Percentiles rank a stretch among this genome's conserved stretches.
These are phyloP conservation scores for Parthenolecanium corni DNA, from an alignment of 2,888 invertebrate species.

Conservation along the genomic window DNA sequence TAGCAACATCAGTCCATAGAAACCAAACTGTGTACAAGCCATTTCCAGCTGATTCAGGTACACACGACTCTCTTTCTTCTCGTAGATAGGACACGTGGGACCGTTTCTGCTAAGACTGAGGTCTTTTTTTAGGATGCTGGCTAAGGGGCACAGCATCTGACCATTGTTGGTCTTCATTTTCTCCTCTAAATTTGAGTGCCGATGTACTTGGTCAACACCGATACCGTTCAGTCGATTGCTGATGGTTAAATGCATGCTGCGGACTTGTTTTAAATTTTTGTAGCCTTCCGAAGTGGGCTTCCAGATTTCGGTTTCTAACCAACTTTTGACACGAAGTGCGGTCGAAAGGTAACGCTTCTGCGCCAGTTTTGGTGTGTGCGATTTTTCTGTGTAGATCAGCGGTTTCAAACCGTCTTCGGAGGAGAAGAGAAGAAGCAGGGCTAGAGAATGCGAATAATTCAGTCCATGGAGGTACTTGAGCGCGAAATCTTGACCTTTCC, in stretches of 20 bases:
- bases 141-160: slow-evolving; percentile 6
- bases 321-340: slow-evolving; percentile 39
- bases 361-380: slow-evolving; percentile 42
- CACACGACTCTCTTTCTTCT: neutral
- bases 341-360: slow-evolving; percentile 43
- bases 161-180: slow-evolving; percentile 3
- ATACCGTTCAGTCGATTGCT: slow-evolving; percentile 35
- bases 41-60: slow-evolving; percentile 44
- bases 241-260: slow-evolving; percentile 39
- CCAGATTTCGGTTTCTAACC: slow-evolving; percentile 45
- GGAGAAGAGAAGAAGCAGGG: slow-evolving; percentile 40
- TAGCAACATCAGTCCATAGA: slow-evolving; percentile 41
- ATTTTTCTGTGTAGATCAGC: slow-evolving; percentile 42
- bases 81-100: neutral
- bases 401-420: slow-evolving; percentile 40
- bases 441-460: slow-evolving; percentile 38
- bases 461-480: slow-evolving; percentile 38
- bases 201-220: slow-evolving; percentile 33
- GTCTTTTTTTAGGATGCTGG: neutral
- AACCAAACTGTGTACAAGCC: slow-evolving; percentile 44
- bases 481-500: slow-evolving; percentile 42
- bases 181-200: slow-evolving; percentile 30
- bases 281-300: slow-evolving; percentile 39
- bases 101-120: neutral
- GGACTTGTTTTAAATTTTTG: slow-evolving; percentile 40